Conservation (phyloP, 30 jellyfish, hydroid and myxozoan species). For the Phacellophora camtschatica region DNA sequence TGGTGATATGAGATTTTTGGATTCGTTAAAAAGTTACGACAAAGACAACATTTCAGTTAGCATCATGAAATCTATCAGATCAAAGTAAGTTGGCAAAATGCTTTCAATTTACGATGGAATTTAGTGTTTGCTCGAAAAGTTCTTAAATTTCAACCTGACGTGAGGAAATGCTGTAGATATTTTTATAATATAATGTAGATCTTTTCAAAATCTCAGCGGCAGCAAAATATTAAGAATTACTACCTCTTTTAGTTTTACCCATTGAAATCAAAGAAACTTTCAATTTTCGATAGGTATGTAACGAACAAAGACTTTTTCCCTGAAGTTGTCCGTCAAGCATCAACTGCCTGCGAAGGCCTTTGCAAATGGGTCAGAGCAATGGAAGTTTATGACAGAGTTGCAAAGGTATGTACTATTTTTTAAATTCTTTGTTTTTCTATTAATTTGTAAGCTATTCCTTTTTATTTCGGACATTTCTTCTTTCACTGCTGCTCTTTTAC, state of each 20-base stretch:
- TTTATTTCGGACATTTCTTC: too few relatives aligned
- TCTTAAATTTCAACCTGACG: too few relatives aligned
- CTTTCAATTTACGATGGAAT: not conserved
- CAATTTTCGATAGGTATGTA: too few relatives aligned
- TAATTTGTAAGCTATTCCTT: too few relatives aligned
- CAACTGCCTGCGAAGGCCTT: slow-evolving; percentile 98
- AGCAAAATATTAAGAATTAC: too few relatives aligned
- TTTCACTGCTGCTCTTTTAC: too few relatives aligned
- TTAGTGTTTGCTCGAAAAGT: not conserved
- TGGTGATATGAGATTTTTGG: slow-evolving; percentile 89
- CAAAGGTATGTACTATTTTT: slow-evolving; percentile 88
- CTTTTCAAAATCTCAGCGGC: too few relatives aligned
- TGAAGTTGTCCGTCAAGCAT: slow-evolving; percentile 95
- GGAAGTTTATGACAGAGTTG: slow-evolving; percentile 98
- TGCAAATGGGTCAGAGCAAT: slow-evolving; percentile 99
- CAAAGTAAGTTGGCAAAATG: slow-evolving; percentile 58
- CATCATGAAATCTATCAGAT: slow-evolving; percentile 82
- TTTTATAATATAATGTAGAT: too few relatives aligned
- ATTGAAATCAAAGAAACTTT: too few relatives aligned
- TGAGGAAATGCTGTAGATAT: too few relatives aligned
- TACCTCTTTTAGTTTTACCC: too few relatives aligned
- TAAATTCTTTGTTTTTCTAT: too few relatives aligned
- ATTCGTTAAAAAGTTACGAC: slow-evolving; percentile 82
- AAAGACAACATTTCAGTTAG: slow-evolving; percentile 86
- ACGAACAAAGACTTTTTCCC: slow-evolving; percentile 92